Conservation (phyloP, 2,797 vertebrate species). For the Crocidura indochinensis region DNA sequence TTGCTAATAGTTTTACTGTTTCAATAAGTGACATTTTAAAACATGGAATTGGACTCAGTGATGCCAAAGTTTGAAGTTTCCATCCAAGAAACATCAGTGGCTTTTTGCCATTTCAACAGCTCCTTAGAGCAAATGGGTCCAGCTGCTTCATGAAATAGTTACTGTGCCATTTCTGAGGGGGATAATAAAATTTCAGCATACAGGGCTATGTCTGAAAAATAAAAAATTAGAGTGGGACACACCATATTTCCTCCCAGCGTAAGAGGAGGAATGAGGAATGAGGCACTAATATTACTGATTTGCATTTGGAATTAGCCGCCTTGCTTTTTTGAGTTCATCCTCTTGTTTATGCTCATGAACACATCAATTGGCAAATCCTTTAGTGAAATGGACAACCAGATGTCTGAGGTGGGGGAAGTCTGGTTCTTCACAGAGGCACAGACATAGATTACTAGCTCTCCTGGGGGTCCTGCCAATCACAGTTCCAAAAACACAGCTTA, state of each 20-base stretch:
- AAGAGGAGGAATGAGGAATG: slow-evolving; percentile 50
- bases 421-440: slow-evolving; percentile 5
- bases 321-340: slow-evolving; percentile 74
- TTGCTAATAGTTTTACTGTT: neutral
- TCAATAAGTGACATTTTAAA: slow-evolving; percentile 42
- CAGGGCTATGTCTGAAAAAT: slow-evolving; percentile 68
- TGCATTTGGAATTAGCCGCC: slow-evolving; percentile 56
- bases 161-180: slow-evolving; percentile 66
- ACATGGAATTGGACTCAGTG: slow-evolving; percentile 52
- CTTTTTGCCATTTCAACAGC: slow-evolving; percentile 68
- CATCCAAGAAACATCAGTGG: slow-evolving; percentile 66
- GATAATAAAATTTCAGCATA: slow-evolving; percentile 70
- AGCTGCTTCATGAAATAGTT: slow-evolving; percentile 77
- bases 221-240: slow-evolving; percentile 63
- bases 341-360: slow-evolving; percentile 62
- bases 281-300: slow-evolving; percentile 80
- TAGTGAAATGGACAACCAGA: slow-evolving; percentile 74
- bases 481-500: slow-evolving; percentile 66
- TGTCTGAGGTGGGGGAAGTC: slow-evolving; percentile 67
- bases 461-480: slow-evolving; percentile 54
- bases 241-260: slow-evolving; percentile 54
- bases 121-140: slow-evolving; percentile 64
- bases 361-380: slow-evolving; percentile 69
- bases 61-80: slow-evolving; percentile 73
- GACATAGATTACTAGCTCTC: slow-evolving; percentile 69